Base-by-base conservation (phyloP, 2,797 vertebrate species). In the Brotula barbata region DNA sequence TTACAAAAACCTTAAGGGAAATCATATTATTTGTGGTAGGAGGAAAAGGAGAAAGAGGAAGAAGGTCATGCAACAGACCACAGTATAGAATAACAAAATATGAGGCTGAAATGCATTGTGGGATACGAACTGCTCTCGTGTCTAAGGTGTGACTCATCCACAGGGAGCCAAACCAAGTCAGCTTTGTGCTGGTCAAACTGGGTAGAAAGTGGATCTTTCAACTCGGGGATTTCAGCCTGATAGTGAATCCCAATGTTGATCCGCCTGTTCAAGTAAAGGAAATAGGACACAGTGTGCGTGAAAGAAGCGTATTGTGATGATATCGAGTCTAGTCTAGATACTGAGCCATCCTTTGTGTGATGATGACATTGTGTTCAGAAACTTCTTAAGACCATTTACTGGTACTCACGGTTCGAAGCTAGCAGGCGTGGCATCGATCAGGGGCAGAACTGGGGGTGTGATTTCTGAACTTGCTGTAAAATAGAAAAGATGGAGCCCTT, bases 391-490 rank as follows among this genome's bases (percentile, higher is more conserved):
- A n/a, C 9, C 12, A 17, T 67, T 49, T 1, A 14, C 10, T 13
- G 6, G 44, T 65, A 93, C 95, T 93, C 85, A 97, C 95, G 95
- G 95, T 75, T 97, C 95, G 12, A 96, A 93, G 92, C 94, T 94
- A 72, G 94, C 95, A 0, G 94, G 94, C 3, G 95, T 92, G 59
- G 90, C 93, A 52, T 96, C 95, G 69, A 94, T 92, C 52, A 95
- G 81, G 0, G 94, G 89, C 41, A 97, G 91, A 69, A 94, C 86
- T 0, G 95, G 95, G 7, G 95, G 94, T 0, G 94, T 94, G 64
- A 93, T 89, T 36, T 97, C 95, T 23, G 92, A 82, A 47, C 94
- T 96, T 40, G 91, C 95, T 97, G 77, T 17, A 88, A 73, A 57
- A 74, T 1, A 53, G 16, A 62, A 58, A 43, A 21, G 16, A 53